Evolutionary conservation across 2,888 invertebrate species (phyloP).

Genomic region (Andrena bucephala): DNA sequence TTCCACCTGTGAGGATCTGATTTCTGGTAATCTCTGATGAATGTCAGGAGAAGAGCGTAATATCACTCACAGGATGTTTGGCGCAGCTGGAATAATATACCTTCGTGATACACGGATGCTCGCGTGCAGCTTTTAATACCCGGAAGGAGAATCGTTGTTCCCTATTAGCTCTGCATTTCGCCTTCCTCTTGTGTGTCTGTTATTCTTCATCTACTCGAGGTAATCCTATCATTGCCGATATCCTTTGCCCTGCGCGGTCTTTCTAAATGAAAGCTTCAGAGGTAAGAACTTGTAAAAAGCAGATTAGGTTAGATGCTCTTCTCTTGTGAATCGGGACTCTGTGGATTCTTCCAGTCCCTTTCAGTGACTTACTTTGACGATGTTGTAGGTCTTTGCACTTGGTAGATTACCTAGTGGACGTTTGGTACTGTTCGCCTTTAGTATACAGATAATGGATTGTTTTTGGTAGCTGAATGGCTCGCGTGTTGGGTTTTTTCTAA

Average conservation of each 20-base stretch:
- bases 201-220: slow-evolving; percentile 50
- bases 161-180: slow-evolving; percentile 59
- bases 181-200: slow-evolving; percentile 34
- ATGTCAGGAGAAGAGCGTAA: slow-evolving; percentile 20
- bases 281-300: slow-evolving; percentile 28
- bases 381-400: neutral
- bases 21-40: slow-evolving; percentile 11
- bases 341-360: neutral
- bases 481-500: too few species aligned
- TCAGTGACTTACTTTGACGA: neutral
- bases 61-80: slow-evolving; percentile 22
- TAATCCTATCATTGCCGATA: slow-evolving; percentile 64
- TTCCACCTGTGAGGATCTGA: neutral
- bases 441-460: too few species aligned
- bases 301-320: neutral
- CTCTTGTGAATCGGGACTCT: neutral
- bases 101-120: slow-evolving; percentile 59
- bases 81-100: slow-evolving; percentile 32
- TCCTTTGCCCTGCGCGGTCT: slow-evolving; percentile 29
- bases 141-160: slow-evolving; percentile 60
- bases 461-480: too few species aligned
- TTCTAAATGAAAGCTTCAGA: slow-evolving; percentile 43
- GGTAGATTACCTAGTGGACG: neutral
- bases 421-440: neutral
- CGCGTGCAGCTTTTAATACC: slow-evolving; percentile 67